phyloP scores from a whole-genome alignment of 1,140 invertebrate genomes.

The Radopholus similis region DNA sequence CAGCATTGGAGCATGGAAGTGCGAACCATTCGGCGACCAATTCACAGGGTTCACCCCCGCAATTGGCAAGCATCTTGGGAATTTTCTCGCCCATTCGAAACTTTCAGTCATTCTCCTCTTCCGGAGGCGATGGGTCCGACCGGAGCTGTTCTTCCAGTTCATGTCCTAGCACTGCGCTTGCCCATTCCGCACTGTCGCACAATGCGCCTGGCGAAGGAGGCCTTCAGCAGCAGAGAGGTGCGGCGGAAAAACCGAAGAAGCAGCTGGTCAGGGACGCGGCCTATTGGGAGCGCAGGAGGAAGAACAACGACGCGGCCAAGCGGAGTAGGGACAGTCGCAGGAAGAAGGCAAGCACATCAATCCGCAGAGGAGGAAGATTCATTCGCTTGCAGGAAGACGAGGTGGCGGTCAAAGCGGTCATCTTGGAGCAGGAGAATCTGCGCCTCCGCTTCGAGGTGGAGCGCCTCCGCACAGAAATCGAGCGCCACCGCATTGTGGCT shows the following conservation, averaged over 20 bases:
- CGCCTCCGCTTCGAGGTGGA: conserved; percentile 69
- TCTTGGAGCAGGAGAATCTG: conserved; percentile 76
- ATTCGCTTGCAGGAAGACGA: conserved; percentile 71
- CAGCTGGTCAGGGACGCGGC: conserved; percentile 70
- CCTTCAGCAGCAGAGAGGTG: too few relatives aligned
- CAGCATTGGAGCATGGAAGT: too few relatives aligned
- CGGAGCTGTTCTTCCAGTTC: too few relatives aligned
- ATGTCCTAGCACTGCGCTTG: too few relatives aligned
- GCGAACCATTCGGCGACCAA: too few relatives aligned
- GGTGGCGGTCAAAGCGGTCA: conserved; percentile 79
- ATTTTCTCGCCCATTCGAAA: too few relatives aligned
- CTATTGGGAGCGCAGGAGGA: conserved; percentile 79
- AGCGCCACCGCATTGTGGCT: conserved; percentile 53
- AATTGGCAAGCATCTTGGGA: too few relatives aligned
- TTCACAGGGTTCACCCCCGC: too few relatives aligned
- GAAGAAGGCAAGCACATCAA: conserved; percentile 65
- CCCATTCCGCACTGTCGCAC: too few relatives aligned
- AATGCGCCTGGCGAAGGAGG: too few relatives aligned
- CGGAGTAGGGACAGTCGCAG: conserved; percentile 81
- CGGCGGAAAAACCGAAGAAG: conserved; percentile 27
- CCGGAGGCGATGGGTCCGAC: too few relatives aligned
- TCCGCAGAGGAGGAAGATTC: not conserved
- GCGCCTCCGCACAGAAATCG: conserved; percentile 67
- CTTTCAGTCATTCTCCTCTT: too few relatives aligned
- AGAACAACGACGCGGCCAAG: conserved; percentile 93